Evolutionary conservation across 1,140 invertebrate genomes (phyloP).

Genomic region (Drosophila pseudoananassae): DNA sequence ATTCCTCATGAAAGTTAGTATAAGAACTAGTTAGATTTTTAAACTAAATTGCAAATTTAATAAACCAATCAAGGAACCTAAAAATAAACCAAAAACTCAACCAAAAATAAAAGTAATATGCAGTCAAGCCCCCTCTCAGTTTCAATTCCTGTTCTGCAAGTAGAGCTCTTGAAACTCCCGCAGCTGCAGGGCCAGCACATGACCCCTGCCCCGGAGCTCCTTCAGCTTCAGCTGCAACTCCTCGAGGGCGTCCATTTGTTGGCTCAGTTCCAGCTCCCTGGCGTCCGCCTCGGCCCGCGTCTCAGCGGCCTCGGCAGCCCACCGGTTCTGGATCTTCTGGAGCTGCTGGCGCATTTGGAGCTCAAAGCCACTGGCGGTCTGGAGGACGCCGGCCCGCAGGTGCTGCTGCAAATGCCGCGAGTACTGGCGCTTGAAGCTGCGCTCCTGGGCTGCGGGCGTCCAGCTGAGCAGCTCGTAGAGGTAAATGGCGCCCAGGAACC

Average conservation of each 20-base stretch:
- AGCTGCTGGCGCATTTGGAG: conserved; percentile 89
- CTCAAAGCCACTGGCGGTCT: conserved; percentile 98
- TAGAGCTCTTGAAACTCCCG: conserved; percentile 40
- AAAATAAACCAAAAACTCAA: conserved; percentile 1
- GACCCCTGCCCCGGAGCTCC: conserved; percentile 6
- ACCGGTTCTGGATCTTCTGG: conserved; percentile 10
- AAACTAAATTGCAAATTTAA: conserved; percentile 1
- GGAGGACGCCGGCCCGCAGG: conserved; percentile 93
- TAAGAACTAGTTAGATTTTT: not conserved
- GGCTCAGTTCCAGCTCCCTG: conserved; percentile 1
- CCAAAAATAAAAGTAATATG: too few species aligned
- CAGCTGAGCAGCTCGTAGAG: conserved; percentile 98
- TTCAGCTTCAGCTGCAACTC: conserved; percentile 21
- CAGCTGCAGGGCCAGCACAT: conserved; percentile 26
- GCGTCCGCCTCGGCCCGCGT: not conserved
- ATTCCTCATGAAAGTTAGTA: not conserved
- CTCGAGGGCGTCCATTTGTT: conserved; percentile 8
- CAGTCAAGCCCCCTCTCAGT: conserved; percentile 5
- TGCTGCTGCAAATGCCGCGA: conserved; percentile 97
- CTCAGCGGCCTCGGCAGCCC: conserved; percentile 1
- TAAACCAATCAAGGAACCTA: not conserved
- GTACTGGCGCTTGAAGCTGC: conserved; percentile 97
- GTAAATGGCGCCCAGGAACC: conserved; percentile 95
- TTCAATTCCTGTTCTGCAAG: conserved; percentile 14
- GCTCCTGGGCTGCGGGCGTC: conserved; percentile 98